Base-by-base conservation (phyloP, 2,113 vertebrate genomes). In the Falco punctatus region DNA sequence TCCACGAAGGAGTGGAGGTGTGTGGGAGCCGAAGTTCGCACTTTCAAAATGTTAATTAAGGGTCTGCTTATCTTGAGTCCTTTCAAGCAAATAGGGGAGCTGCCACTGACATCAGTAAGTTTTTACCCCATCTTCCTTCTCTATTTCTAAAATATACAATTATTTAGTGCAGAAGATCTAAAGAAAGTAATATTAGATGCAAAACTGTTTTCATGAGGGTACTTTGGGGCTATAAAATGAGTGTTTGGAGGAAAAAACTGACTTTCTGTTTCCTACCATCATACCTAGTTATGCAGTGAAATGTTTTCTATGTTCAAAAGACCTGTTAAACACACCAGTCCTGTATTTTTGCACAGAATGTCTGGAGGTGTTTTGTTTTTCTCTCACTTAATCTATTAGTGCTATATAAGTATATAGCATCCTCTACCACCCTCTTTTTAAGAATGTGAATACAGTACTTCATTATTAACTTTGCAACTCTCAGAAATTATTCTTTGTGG, bases 351-450 rank as follows among this genome's bases (percentile, higher is more conserved):
- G 17, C 26, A 57, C 15, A 59, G 80, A 92, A 51, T 58, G 13
- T 70, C 71, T 92, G 67, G 54, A 92, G 38, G 27, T 93, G 71
- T 64, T 82, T 78, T 88, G 81, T 27, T 88, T 90, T 87, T 85
- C 42, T 90, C 40, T 80, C 93, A 86, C 62, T 80, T 89, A 82
- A 51, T 77, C 30, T 82, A 9, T 65, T 85, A 65, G 35, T 73
- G 48, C 38, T 78, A 9, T 58, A 19, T 35, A 88, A 70, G 22
- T 58, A 38, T 77, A 70, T 49, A 80, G 28, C 30, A 55, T 88
- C 35, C 38, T 49, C 20, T 94, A 40, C 38, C 12, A 88, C 9
- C 12, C 11, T 92, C 32, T 73, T 87, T 57, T 62, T n/a, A 90
- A 52, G 35, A 70, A 72, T 22, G 24, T 54, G 62, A 81, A 58